Base-by-base conservation (phyloP, 2,888 invertebrate genomes). In the Calameuta pallipes region DNA sequence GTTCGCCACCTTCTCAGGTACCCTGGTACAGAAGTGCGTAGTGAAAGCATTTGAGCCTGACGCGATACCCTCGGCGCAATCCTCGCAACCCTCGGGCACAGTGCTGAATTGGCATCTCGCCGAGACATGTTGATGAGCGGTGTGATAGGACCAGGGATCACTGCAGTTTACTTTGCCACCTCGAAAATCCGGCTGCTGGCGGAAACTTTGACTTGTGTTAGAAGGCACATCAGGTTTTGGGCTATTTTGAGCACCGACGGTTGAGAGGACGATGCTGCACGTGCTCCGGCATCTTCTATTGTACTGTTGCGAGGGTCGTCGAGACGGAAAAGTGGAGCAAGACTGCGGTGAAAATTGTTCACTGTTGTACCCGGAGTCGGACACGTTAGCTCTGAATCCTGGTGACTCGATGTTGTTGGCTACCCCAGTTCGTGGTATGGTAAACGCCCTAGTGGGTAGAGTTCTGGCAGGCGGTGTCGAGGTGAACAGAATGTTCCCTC, bases 261-360 rank as follows among this genome's bases (percentile, higher is more conserved):
- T 92, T 11, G 94, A 94, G 74, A 95, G 92, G 23, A 94, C 93
- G 78, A 95, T 95, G 86, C 94, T 95, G 87, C 95, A 95, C 0
- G 95, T 95, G 89, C 95, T 95, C 81, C 93, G 93, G 86, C 95
- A 95, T 79, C 93, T 92, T 9, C 93, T 89, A 82, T 92, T 92
- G 82, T 92, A 92, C 1, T 92, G 91, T 75, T 91, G 91, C 31
- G 90, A 90, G 0, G 87, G 81, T 77, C 90, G 83, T n/a, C 89
- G 85, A 0, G 75, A 80, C 11, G 89, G 89, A 35, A 91, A 82
- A 81, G 88, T 91, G 12, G 89, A 88, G 75, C 89, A 90, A 0
- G 92, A 90, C 80, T 89, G 91, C 1, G 92, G 92, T 0, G 92
- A 92, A 11, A 92, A 87, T 80, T 90, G 92, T 84, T 94, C 93